Conservation (phyloP, 2,888 invertebrate species). For the Athetis lepigone region DNA sequence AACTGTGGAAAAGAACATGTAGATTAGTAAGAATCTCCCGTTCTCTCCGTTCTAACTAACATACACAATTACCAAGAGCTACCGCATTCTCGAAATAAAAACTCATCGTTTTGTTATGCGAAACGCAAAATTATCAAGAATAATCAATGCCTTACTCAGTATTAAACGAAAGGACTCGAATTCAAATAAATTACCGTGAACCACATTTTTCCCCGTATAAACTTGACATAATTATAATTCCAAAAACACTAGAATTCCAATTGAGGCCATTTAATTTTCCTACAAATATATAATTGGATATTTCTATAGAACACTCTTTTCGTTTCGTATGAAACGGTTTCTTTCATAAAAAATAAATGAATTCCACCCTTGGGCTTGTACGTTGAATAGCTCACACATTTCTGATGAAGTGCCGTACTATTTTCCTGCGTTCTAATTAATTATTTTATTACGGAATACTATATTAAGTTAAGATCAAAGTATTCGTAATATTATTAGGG, state of each 20-base stretch:
- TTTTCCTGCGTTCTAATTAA: slow-evolving; percentile 48
- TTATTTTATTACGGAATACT: slow-evolving; percentile 45
- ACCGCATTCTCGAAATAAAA: slow-evolving; percentile 1
- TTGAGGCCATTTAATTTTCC: slow-evolving; percentile 38
- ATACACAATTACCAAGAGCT: not conserved
- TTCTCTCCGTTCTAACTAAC: not conserved
- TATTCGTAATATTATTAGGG: not conserved
- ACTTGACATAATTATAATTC: slow-evolving; percentile 30
- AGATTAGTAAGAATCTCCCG: no score
- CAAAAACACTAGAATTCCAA: slow-evolving; percentile 39
- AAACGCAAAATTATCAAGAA: slow-evolving; percentile 23
- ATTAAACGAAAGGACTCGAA: slow-evolving; percentile 22
- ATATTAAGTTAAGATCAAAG: slow-evolving; percentile 33
- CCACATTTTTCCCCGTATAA: slow-evolving; percentile 18
- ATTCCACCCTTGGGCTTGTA: slow-evolving; percentile 51
- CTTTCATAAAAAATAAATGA: slow-evolving; percentile 68
- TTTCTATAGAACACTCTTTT: slow-evolving; percentile 51
- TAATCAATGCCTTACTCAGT: slow-evolving; percentile 11
- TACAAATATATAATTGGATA: slow-evolving; percentile 48
- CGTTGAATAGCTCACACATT: slow-evolving; percentile 60
- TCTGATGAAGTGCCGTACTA: slow-evolving; percentile 60
- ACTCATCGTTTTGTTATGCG: not conserved
- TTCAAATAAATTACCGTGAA: slow-evolving; percentile 24
- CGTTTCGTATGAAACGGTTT: slow-evolving; percentile 50
- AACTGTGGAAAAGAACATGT: no score